A percentile compares a stretch with the other conserved stretches of the same genome.
phyloP scores from a whole-genome alignment of 2,797 vertebrate species.

The Siniperca scherzeri region DNA sequence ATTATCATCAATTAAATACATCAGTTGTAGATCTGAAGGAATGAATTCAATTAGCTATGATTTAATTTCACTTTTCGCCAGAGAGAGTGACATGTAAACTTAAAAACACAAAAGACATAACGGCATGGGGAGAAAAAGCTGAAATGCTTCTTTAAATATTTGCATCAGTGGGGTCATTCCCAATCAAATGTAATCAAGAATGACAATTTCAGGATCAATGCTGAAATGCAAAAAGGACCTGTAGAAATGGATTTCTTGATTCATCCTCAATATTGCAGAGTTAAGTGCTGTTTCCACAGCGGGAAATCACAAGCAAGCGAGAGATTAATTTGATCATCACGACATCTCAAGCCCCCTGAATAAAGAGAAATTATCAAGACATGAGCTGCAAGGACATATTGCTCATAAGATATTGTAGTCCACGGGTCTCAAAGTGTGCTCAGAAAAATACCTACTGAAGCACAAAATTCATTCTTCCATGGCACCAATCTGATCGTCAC shows the following conservation, averaged over 20 bases:
- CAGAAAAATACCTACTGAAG: constrained; percentile 17
- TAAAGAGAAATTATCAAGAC: constrained; percentile 22
- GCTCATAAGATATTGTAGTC: constrained; percentile 49
- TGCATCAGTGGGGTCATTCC: constrained; percentile 56
- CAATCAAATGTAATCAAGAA: constrained; percentile 36
- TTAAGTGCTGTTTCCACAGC: constrained; percentile 25
- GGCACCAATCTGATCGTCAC: not conserved
- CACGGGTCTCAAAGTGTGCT: constrained; percentile 35
- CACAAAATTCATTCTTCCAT: constrained; percentile 23
- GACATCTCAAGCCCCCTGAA: constrained; percentile 25
- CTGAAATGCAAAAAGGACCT: constrained; percentile 50
- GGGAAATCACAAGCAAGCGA: not conserved
- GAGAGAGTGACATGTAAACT: constrained; percentile 82
- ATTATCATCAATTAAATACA: constrained; percentile 87
- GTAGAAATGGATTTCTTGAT: constrained; percentile 11
- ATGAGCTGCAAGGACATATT: constrained; percentile 57
- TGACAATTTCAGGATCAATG: constrained; percentile 14
- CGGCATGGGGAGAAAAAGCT: constrained; percentile 33
- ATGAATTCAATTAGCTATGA: constrained; percentile 84
- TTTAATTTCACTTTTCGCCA: constrained; percentile 78
- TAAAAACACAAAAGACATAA: constrained; percentile 78
- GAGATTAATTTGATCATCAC: constrained; percentile 39
- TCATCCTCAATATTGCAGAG: constrained; percentile 37
- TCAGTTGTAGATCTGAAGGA: constrained; percentile 84
- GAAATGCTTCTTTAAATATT: constrained; percentile 50